Evolutionary conservation across 2,797 vertebrate genomes (phyloP).

Genomic region (Crocodylus rhombifer): DNA sequence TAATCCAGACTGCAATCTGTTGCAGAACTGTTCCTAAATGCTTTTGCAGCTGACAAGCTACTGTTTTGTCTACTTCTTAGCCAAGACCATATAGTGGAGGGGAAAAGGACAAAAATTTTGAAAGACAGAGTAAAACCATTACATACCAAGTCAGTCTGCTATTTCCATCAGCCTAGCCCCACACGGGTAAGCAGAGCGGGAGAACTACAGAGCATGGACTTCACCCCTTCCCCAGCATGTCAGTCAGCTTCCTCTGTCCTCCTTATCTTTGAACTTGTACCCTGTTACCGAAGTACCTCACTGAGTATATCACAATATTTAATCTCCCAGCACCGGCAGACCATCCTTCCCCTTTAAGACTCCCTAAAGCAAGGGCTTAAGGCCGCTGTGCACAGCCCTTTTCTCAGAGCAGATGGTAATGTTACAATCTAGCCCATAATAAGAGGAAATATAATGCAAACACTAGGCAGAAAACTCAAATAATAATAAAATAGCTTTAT

Average conservation of each 20-base stretch:
- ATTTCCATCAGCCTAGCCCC: background rate
- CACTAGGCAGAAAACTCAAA: background rate
- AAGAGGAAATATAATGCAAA: background rate
- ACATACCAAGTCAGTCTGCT: too few relatives aligned
- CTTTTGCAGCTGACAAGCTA: too few relatives aligned
- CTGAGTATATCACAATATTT: background rate
- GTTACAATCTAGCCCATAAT: background rate
- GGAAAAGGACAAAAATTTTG: too few relatives aligned
- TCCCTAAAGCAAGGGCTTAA: background rate
- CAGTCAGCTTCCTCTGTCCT: background rate
- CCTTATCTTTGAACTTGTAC: background rate
- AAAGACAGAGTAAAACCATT: too few relatives aligned
- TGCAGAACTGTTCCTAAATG: too few relatives aligned
- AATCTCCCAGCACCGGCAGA: background rate
- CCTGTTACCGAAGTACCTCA: background rate
- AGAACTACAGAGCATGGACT: background rate
- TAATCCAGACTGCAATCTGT: too few relatives aligned
- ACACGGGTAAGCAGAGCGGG: fast-evolving
- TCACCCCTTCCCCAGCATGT: background rate
- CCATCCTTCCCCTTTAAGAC: background rate
- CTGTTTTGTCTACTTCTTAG: too few relatives aligned
- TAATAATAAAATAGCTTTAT: background rate
- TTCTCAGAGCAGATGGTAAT: background rate
- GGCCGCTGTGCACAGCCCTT: fast-evolving
- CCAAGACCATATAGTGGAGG: too few relatives aligned